These are phyloP conservation scores for Centropyge bicolor DNA, from an alignment of 2,797 vertebrate species.

Conservation along the genomic window DNA sequence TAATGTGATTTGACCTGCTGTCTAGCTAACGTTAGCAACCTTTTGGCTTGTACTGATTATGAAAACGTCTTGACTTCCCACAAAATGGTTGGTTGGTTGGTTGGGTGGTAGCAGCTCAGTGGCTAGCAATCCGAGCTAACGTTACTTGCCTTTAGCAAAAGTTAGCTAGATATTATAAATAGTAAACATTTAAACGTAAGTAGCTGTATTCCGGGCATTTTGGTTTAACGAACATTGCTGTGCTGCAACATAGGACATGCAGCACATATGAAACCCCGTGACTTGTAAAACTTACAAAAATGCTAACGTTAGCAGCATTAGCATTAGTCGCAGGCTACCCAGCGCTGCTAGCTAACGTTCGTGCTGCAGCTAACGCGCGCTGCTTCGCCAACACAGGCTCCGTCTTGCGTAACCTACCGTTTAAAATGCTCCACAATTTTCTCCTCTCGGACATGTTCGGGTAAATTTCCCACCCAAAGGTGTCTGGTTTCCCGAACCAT, in stretches of 20 bases:
- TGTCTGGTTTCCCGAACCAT: constrained; percentile 99
- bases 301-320: constrained; percentile 69
- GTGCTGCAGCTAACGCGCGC: constrained; percentile 73
- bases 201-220: background rate
- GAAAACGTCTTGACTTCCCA: constrained; percentile 79
- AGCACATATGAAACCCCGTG: background rate
- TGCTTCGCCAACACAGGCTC: constrained; percentile 58
- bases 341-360: constrained; percentile 43
- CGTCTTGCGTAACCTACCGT: constrained; percentile 91
- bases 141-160: constrained; percentile 54
- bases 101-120: constrained; percentile 75
- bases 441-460: constrained; percentile 99
- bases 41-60: constrained; percentile 59
- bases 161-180: constrained; percentile 56
- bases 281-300: constrained; percentile 48
- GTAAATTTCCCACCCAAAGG: constrained; percentile 99
- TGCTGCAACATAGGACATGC: background rate
- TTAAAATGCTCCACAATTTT: constrained; percentile 99
- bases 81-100: constrained; percentile 82
- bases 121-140: constrained; percentile 66
- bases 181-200: background rate
- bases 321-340: constrained; percentile 53
- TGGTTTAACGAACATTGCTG: background rate
- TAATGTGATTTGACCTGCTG: constrained; percentile 9
- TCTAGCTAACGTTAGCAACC: constrained; percentile 46